Evolutionary conservation across 2,797 vertebrate genomes (phyloP), one percentile per base, ranked within the genome.

Genomic region (Xiphophorus birchmanni): DNA sequence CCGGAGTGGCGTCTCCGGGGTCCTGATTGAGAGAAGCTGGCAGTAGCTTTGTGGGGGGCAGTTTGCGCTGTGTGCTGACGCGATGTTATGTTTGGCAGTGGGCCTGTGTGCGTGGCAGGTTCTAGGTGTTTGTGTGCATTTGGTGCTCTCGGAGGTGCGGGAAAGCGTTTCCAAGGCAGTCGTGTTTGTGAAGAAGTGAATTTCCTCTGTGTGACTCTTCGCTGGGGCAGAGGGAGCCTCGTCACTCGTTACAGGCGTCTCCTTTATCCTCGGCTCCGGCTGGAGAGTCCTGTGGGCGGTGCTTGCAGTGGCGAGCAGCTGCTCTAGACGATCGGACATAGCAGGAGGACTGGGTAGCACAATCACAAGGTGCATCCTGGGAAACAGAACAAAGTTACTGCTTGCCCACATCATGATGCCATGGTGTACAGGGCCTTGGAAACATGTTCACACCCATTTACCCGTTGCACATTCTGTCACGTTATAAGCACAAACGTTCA

Each of bases 351-450:
- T 97, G 98, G 77, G 95, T 92, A 37, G 94, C 96, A 77, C 98
- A 99, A 92, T 99, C 98, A 88, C 98, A 99, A 18, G 97, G 92
- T n/a, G 89, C 90, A 78, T 99, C 98, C 98, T 99, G 92, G 80
- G 87, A 94, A 92, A 89, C 82, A 89, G 63, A 75, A 81, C 74
- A 3, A 47, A 6, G 0, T 60, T 2, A 72, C 60, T n/a, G 23
- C 78, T 76, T 65, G 5, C 37, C n/a, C 12, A 60, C 37, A 80
- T 56, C 40, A 4, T 26, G 37, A 12, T 40, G 26, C 63, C 18
- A 4, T 58, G 42, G 73, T 8, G 12, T 40, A 77, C 42, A 56
- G 21, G 48, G 15, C 17, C 44, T 47, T 48, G 26, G 2, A 67
- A 17, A 40, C 13, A 9, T 15, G 7, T 72, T 72, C 5, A n/a